Evolutionary conservation across 1,140 invertebrate species (phyloP).

Genomic region (Drosophila simulans): DNA sequence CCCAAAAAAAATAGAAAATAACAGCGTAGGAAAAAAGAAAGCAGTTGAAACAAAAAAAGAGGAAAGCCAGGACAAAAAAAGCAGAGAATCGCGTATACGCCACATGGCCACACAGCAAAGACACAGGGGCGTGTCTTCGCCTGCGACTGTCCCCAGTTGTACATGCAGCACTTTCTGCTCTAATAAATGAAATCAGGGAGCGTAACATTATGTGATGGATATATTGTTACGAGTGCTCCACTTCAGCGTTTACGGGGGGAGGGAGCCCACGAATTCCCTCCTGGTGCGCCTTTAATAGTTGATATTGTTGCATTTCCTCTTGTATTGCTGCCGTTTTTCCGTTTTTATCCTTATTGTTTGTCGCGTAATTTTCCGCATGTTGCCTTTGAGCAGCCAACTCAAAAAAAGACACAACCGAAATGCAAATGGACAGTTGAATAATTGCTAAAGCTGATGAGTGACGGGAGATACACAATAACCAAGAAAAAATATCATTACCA

Average conservation of each 20-base stretch:
- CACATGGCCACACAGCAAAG: slow-evolving; percentile 45
- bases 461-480: slow-evolving; percentile 25
- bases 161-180: slow-evolving; percentile 76
- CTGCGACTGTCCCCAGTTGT: slow-evolving; percentile 58
- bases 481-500: slow-evolving; percentile 21
- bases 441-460: slow-evolving; percentile 64
- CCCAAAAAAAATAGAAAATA: slow-evolving; percentile 12
- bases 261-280: not conserved
- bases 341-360: slow-evolving; percentile 24
- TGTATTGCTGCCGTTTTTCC: not conserved
- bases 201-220: slow-evolving; percentile 83
- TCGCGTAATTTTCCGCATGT: slow-evolving; percentile 80
- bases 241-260: slow-evolving; percentile 1
- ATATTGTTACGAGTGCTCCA: slow-evolving; percentile 64
- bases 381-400: slow-evolving; percentile 51
- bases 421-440: slow-evolving; percentile 75
- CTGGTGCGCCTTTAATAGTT: slow-evolving; percentile 56
- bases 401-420: slow-evolving; percentile 21
- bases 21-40: slow-evolving; percentile 10
- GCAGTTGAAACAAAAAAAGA: slow-evolving; percentile 37
- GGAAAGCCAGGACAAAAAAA: slow-evolving; percentile 25
- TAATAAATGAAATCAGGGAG: slow-evolving; percentile 83
- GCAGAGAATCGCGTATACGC: slow-evolving; percentile 62
- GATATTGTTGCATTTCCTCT: slow-evolving; percentile 67
- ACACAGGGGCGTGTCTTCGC: slow-evolving; percentile 2